Evolutionary conservation across 2,797 vertebrate genomes (phyloP), one percentile per base, ranked within the genome.

Genomic region (Pipistrellus kuhlii): DNA sequence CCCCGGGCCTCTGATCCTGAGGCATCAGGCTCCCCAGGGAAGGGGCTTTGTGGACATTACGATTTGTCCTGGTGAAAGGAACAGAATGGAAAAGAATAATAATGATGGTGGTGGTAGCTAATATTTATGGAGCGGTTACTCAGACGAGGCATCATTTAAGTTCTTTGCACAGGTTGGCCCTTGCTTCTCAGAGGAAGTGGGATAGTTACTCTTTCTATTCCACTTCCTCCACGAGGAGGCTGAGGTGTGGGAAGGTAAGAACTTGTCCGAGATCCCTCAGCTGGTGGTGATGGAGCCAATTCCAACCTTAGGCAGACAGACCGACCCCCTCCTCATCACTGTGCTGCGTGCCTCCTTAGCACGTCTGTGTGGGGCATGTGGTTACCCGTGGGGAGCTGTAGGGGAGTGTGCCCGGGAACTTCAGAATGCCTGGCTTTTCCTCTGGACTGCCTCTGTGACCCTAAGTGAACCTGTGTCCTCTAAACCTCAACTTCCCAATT

Each of bases 401-500:
- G 6, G 12, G 80, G n/a, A 17, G 15, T 27, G 17, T 75, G 20
- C 10, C 21, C 0, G 14, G 57, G 4, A 27, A n/a, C 38, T 21
- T 76, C 6, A 71, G 69, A 51, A 2, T 38, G 44, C 21, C 59
- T 91, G 55, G 11, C 38, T 59, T 53, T 30, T 82, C 13, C 80
- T 44, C 83, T 12, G 82, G 20, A 23, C 23, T 25, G 1, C 11
- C 48, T 73, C 64, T 72, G 84, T 68, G 88, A 55, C 6, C 38
- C 85, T 68, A 89, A 77, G 72, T 57, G 84, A 83, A 59, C 38
- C 1, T 76, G 85, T 92, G 93, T 96, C 73, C 85, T 96, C 72
- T 25, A 59, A 85, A 86, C 89, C 88, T 92, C 48, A 0, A 3
- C 88, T 44, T 90, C 55, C 81, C 72, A 23, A 6, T 25, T 91